Evolutionary conservation across 2,113 vertebrate genomes (phyloP).

Genomic region (Cyprinus carpio): DNA sequence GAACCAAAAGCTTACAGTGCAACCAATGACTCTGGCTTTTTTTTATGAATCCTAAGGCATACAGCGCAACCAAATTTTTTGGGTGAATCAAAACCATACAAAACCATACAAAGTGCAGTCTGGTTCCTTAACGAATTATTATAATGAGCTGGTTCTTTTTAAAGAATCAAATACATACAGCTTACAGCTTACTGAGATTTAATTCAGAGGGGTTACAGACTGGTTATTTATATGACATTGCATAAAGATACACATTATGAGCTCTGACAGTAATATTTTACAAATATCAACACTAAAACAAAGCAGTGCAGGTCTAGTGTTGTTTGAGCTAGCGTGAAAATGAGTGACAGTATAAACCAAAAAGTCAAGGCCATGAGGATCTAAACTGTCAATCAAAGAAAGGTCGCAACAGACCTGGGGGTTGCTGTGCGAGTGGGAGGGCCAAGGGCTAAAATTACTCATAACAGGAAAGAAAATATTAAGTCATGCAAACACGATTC

Average conservation of each 20-base stretch:
- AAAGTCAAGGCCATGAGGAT: conserved; percentile 23
- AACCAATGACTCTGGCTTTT: too few species aligned
- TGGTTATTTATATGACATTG: neutral
- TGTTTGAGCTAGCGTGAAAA: neutral
- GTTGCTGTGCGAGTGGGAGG: neutral
- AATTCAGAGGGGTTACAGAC: neutral
- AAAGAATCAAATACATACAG: neutral
- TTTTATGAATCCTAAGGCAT: too few species aligned
- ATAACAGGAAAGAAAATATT: conserved; percentile 33
- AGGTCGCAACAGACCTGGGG: conserved; percentile 47
- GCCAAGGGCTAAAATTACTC: conserved; percentile 1
- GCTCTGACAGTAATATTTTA: neutral
- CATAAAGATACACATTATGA: neutral
- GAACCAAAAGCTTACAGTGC: too few species aligned
- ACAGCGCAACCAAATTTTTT: too few species aligned
- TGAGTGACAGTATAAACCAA: conserved; percentile 20
- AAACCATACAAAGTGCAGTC: too few species aligned
- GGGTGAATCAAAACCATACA: neutral
- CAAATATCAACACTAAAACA: neutral
- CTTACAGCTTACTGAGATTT: neutral
- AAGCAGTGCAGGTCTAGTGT: neutral
- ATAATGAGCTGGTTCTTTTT: neutral
- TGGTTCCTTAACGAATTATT: neutral
- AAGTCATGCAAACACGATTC: conserved; percentile 38
- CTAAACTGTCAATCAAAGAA: conserved; percentile 34